Conservation (phyloP, 1,140 invertebrate species). For the Thereuonema tuberculata region DNA sequence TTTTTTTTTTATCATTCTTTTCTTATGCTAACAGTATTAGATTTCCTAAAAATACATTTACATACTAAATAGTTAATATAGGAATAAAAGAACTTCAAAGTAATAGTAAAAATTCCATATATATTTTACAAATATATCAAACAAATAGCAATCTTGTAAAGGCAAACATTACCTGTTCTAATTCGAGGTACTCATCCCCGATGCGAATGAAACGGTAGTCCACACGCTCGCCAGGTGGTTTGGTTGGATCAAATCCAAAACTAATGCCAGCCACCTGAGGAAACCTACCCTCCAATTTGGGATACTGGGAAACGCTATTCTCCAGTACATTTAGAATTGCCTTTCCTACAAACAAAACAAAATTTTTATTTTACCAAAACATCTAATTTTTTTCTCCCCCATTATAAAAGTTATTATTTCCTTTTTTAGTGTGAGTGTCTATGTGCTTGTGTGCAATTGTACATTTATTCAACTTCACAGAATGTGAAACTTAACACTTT, state of each 20-base stretch:
- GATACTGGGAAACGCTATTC: conserved; percentile 61
- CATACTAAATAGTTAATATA: too few species aligned
- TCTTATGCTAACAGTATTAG: too few species aligned
- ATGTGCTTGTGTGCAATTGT: neutral
- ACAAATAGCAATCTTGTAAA: too few species aligned
- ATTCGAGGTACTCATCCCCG: conserved; percentile 64
- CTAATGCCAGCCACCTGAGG: conserved; percentile 64
- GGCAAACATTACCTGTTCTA: conserved; percentile 46
- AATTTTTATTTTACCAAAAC: conserved; percentile 11
- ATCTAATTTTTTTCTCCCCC: neutral
- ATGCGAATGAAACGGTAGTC: conserved; percentile 56
- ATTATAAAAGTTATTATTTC: neutral
- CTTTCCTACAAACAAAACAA: conserved; percentile 36
- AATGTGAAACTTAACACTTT: too few species aligned
- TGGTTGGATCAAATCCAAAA: conserved; percentile 68
- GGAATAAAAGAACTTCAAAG: too few species aligned
- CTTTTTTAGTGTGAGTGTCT: neutral
- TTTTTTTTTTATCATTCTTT: too few species aligned
- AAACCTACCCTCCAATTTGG: conserved; percentile 65
- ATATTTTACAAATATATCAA: too few species aligned
- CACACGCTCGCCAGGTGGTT: conserved; percentile 51
- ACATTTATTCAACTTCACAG: too few species aligned
- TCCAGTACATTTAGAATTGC: conserved; percentile 58
- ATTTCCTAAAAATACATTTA: too few species aligned
- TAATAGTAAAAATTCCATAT: too few species aligned